Evolutionary conservation across 1,140 invertebrate species (phyloP).

Genomic region (Agrypnia vestita): DNA sequence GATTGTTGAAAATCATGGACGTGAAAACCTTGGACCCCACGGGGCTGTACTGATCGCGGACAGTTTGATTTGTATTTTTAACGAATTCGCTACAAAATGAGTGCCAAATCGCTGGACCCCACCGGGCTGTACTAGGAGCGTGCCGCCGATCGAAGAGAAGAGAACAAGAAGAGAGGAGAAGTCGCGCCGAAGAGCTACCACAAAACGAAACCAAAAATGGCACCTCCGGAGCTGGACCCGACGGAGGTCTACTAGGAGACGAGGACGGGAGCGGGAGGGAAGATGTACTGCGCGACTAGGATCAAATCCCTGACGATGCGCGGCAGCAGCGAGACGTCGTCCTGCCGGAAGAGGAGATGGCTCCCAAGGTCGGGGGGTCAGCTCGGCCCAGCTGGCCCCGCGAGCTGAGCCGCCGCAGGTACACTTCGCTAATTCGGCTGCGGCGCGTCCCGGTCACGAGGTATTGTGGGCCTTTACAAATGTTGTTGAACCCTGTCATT

Average conservation of each 20-base stretch:
- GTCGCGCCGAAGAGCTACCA: conserved; percentile 2
- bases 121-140: conserved; percentile 46
- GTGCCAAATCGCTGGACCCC: conserved; percentile 36
- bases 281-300: conserved; percentile 34
- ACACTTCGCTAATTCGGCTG: background rate
- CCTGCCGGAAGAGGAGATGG: conserved; percentile 45
- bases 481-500: conserved; percentile 20
- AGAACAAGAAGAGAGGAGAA: background rate
- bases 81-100: conserved; percentile 11
- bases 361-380: background rate
- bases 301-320: conserved; percentile 35
- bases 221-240: conserved; percentile 29
- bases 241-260: conserved; percentile 45
- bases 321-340: conserved; percentile 49
- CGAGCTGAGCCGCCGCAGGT: background rate
- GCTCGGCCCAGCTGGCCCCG: background rate
- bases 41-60: background rate
- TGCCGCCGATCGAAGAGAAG: background rate
- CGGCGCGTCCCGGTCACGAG: background rate
- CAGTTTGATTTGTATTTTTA: background rate
- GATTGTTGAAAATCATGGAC: conserved; percentile 29
- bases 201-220: conserved; percentile 27
- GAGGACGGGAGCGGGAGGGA: background rate
- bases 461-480: background rate
- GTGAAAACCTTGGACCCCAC: conserved; percentile 2